phyloP scores from a whole-genome alignment of 2,113 vertebrate genomes.

The Catharus minimus region DNA sequence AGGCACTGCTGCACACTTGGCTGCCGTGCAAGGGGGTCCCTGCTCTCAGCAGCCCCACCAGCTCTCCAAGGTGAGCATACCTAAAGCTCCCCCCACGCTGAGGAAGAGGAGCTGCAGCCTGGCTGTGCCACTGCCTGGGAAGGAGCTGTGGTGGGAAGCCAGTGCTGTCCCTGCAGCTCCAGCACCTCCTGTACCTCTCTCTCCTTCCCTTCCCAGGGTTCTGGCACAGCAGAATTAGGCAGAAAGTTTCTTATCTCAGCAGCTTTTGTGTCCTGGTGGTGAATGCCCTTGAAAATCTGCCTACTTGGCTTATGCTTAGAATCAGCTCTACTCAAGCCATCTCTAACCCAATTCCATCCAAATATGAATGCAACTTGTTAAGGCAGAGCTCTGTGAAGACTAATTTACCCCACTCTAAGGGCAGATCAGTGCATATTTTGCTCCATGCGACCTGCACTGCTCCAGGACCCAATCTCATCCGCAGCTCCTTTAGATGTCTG shows the following conservation, averaged over 20 bases:
- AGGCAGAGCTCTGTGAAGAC: not conserved
- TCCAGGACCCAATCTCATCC: not conserved
- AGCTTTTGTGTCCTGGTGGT: slow-evolving; percentile 21
- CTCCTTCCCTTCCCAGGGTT: not conserved
- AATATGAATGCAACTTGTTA: not conserved
- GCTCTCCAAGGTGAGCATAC: not conserved
- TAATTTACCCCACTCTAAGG: not conserved
- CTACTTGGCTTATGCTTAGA: slow-evolving; percentile 34
- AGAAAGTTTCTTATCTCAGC: slow-evolving; percentile 41
- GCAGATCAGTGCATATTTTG: not conserved
- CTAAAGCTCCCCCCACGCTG: rapidly evolving
- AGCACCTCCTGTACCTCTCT: not conserved
- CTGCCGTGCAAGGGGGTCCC: not conserved
- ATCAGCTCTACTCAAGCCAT: slow-evolving; percentile 12
- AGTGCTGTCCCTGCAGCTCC: not conserved
- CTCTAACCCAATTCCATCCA: slow-evolving; percentile 5
- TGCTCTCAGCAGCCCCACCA: not conserved
- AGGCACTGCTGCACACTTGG: not conserved
- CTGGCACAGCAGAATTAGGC: slow-evolving; percentile 24
- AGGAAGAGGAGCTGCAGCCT: not conserved
- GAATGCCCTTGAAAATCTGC: slow-evolving; percentile 52
- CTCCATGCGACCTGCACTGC: not conserved
- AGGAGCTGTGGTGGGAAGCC: not conserved
- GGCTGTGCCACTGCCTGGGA: not conserved
- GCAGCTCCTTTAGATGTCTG: not conserved